These are phyloP conservation scores for Drosophila niveifrons DNA, from an alignment of 2,888 invertebrate species.

Conservation along the genomic window DNA sequence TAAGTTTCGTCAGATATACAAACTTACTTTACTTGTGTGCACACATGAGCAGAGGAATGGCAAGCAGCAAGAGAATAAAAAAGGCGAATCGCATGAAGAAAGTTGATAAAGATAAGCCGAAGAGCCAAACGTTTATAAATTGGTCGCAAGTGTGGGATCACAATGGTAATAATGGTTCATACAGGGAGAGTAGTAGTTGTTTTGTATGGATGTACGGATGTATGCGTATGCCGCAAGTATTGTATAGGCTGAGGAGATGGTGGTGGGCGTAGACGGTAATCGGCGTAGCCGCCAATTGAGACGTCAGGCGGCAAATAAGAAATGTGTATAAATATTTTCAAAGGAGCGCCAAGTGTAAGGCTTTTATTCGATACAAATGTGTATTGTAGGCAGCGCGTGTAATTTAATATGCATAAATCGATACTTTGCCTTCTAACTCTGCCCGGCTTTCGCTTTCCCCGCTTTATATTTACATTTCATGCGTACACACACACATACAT, in stretches of 20 bases:
- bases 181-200: neutral
- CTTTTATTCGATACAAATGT: constrained; percentile 40
- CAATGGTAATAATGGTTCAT: constrained; percentile 68
- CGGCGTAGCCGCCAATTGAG: constrained; percentile 66
- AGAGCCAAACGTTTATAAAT: constrained; percentile 78
- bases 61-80: constrained; percentile 22
- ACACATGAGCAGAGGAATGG: neutral
- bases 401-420: constrained; percentile 83
- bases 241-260: neutral
- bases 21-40: neutral
- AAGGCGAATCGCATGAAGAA: constrained; percentile 10
- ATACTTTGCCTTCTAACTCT: constrained; percentile 74
- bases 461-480: constrained; percentile 18
- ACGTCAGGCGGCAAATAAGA: constrained; percentile 58
- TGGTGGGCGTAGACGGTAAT: constrained; percentile 35
- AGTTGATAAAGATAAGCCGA: constrained; percentile 64
- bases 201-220: neutral
- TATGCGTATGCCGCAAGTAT: too few relatives aligned
- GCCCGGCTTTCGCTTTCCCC: constrained; percentile 9
- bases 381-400: constrained; percentile 64
- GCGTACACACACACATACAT: constrained; percentile 1
- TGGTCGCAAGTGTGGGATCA: constrained; percentile 71
- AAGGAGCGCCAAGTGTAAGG: constrained; percentile 34
- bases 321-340: constrained; percentile 70
- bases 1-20: constrained; percentile 36